Conservation (phyloP, 2,888 invertebrate genomes). For the Harpalus rufipes region DNA sequence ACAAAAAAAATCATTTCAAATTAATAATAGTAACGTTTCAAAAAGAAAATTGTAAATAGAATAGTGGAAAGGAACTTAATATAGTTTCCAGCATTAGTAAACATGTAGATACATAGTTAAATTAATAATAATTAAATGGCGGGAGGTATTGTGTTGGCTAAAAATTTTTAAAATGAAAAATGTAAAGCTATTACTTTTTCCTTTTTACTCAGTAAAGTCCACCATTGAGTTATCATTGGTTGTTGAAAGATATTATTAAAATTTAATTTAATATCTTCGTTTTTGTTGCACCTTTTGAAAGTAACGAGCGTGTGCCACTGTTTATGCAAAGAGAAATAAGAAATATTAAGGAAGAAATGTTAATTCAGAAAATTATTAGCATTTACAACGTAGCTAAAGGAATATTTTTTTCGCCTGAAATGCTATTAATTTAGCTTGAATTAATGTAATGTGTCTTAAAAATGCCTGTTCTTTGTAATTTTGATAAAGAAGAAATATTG, state of each 20-base stretch:
- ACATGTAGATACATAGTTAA: too few relatives aligned
- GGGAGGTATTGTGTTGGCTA: too few relatives aligned
- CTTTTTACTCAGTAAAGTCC: background rate
- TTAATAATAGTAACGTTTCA: too few relatives aligned
- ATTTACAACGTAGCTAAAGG: background rate
- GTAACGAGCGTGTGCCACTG: background rate
- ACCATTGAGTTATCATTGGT: background rate
- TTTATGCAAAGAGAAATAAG: background rate
- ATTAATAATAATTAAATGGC: too few relatives aligned
- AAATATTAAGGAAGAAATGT: conserved; percentile 35
- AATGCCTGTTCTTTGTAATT: conserved; percentile 9
- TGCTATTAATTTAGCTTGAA: conserved; percentile 24
- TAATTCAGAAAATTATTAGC: conserved; percentile 27
- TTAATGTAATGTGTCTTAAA: conserved; percentile 14
- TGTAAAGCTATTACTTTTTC: too few relatives aligned
- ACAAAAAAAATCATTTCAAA: too few relatives aligned
- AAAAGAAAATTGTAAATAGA: too few relatives aligned
- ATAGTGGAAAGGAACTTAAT: too few relatives aligned
- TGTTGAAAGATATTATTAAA: background rate
- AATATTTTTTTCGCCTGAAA: conserved; percentile 5
- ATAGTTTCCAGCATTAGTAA: too few relatives aligned
- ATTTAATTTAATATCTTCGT: background rate
- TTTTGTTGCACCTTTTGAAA: background rate
- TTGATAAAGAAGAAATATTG: background rate
- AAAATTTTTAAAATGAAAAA: too few relatives aligned